A percentile compares a stretch with the other conserved stretches of the same genome.
Conservation (phyloP, 1,140 invertebrate species). For the Pseudomyrmex flavicornis region DNA sequence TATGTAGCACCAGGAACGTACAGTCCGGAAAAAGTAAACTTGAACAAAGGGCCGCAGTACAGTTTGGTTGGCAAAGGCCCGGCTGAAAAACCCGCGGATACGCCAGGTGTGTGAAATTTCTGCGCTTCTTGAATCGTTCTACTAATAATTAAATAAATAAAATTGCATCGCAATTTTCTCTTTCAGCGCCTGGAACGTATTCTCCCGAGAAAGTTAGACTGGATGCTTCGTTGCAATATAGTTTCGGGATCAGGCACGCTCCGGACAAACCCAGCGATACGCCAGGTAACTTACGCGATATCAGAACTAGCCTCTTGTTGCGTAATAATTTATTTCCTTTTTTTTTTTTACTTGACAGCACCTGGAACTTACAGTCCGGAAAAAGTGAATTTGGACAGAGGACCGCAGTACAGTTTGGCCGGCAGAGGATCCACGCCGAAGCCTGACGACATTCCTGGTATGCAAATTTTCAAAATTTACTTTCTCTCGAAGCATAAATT, state of each 20-base stretch:
- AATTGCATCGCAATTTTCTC: background rate
- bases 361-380: conserved; percentile 73
- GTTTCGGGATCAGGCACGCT: conserved; percentile 86
- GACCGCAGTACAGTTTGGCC: conserved; percentile 84
- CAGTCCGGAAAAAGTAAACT: conserved; percentile 83
- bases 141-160: no score
- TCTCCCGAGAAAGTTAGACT: conserved; percentile 88
- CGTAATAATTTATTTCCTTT: background rate
- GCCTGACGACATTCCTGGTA: conserved; percentile 86
- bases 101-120: conserved; percentile 81
- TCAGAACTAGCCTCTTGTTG: background rate
- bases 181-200: conserved; percentile 83
- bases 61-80: conserved; percentile 85
- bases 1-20: conserved; percentile 70
- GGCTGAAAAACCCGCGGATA: conserved; percentile 85
- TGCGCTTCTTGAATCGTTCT: no score
- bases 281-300: conserved; percentile 78
- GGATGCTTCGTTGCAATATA: conserved; percentile 87
- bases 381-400: conserved; percentile 70
- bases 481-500: conserved; percentile 1
- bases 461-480: background rate
- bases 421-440: conserved; percentile 83
- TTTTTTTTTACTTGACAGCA: conserved; percentile 58
- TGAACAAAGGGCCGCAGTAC: conserved; percentile 87
- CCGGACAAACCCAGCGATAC: conserved; percentile 85